Evolutionary conservation across 1,140 invertebrate genomes (phyloP).

Genomic region (Harpegnathos saltator): DNA sequence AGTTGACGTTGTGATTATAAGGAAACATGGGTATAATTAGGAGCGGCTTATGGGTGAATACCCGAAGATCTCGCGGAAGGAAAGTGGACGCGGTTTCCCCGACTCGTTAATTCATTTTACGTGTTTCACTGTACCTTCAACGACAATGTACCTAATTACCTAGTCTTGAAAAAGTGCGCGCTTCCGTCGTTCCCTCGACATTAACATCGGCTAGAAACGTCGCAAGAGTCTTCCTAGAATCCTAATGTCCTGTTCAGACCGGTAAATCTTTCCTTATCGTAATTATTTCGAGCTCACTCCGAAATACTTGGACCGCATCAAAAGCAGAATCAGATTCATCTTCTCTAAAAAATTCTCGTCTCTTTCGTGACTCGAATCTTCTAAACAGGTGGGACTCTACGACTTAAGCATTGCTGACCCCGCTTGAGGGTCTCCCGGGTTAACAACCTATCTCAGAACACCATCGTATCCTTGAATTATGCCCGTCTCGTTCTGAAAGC

Average conservation of each 20-base stretch:
- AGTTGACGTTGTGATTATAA: neutral
- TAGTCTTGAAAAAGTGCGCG: neutral
- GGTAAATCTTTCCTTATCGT: neutral
- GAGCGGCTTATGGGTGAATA: neutral
- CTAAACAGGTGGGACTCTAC: no score
- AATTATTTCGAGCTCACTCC: neutral
- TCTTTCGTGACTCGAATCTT: neutral
- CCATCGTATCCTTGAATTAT: constrained; percentile 3
- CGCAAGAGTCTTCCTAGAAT: neutral
- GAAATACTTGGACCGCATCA: constrained; percentile 3
- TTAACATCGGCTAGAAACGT: neutral
- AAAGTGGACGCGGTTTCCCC: constrained; percentile 19
- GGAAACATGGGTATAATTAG: neutral
- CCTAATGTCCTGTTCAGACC: neutral
- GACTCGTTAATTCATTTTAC: constrained; percentile 30
- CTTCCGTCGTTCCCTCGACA: neutral
- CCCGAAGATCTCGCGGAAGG: constrained; percentile 7
- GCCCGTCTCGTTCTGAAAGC: neutral
- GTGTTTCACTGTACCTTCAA: constrained; percentile 12
- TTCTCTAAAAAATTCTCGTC: neutral
- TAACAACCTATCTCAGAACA: constrained; percentile 18
- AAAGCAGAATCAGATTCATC: neutral
- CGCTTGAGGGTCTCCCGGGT: neutral
- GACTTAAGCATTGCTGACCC: no score
- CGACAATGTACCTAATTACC: constrained; percentile 1